Evolutionary conservation across 2,888 invertebrate genomes (phyloP), one percentile per base, ranked within the genome.

Genomic region (Formica aserva): DNA sequence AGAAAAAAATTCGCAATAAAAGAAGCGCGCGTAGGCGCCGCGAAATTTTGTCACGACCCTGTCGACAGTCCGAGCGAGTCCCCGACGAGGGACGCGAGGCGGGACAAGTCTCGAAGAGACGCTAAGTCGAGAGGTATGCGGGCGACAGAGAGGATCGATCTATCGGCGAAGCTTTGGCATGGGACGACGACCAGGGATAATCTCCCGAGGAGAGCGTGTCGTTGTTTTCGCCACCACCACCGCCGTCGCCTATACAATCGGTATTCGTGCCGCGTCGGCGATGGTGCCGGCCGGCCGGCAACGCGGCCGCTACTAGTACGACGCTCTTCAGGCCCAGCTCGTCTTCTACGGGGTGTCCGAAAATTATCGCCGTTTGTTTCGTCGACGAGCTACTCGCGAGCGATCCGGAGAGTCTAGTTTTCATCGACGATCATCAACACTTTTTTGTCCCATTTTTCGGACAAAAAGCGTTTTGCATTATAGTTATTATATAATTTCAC

Each of bases 91-190:
- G 66, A 74, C 26, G 75, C 62, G 76, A 77, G 83, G 83, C 86
- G 83, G 83, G 85, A 72, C 74, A 72, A 72, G 75, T 82, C 60
- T 29, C 78, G 84, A 74, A 78, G 82, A 86, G 86, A 85, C 83
- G 86, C 85, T 84, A 86, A 88, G 88, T 88, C 90, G 86, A 92
- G 91, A 91, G 92, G 91, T 92, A 92, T 92, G 91, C 91, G 92
- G 91, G 90, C 92, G 93, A 93, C 92, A 92, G 91, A 92, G 94
- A 94, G 92, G 90, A 92, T 92, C 92, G 92, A 93, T 94, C 92
- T 92, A 93, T 94, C 91, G 93, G 72, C 45, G 35, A 92, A 93
- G 93, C 92, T 89, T 76, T 71, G 35, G 74, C 45, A 74, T 80
- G 69, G 76, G 76, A 60, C 83, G 87, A 63, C 83, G 86, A 77